Percentiles rank a stretch among this genome's conserved stretches.
Evolutionary conservation across 2,113 vertebrate genomes (phyloP).

Genomic region (Sialia sialis): DNA sequence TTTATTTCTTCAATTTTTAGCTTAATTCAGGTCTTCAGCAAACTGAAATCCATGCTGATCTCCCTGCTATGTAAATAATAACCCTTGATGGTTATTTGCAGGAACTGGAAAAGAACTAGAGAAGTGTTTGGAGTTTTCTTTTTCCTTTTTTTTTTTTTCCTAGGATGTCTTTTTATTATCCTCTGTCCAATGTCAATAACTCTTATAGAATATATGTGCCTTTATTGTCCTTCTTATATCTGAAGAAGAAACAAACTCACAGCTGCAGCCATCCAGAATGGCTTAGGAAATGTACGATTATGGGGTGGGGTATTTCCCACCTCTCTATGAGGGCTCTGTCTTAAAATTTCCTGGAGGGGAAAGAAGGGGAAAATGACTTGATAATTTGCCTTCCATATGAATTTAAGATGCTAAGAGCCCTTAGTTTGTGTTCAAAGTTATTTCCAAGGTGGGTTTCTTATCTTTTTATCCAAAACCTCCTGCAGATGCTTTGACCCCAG

Average conservation of each 20-base stretch:
- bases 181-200: background rate
- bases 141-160: rapidly evolving
- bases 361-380: background rate
- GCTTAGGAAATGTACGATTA: background rate
- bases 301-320: background rate
- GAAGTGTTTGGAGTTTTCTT: rapidly evolving
- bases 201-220: background rate
- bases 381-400: background rate
- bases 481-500: background rate
- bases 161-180: background rate
- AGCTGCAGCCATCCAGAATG: background rate
- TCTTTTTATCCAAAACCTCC: background rate
- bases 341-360: background rate
- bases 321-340: background rate
- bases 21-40: background rate
- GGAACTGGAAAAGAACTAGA: background rate
- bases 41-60: background rate
- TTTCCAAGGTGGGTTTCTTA: background rate
- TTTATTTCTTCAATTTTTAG: background rate
- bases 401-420: background rate
- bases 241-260: background rate
- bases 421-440: background rate
- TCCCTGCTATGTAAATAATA: background rate
- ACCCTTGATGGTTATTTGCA: background rate
- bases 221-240: background rate